These are phyloP conservation scores for Dryoscopus gambensis DNA, from an alignment of 2,113 vertebrate species.

Conservation along the genomic window DNA sequence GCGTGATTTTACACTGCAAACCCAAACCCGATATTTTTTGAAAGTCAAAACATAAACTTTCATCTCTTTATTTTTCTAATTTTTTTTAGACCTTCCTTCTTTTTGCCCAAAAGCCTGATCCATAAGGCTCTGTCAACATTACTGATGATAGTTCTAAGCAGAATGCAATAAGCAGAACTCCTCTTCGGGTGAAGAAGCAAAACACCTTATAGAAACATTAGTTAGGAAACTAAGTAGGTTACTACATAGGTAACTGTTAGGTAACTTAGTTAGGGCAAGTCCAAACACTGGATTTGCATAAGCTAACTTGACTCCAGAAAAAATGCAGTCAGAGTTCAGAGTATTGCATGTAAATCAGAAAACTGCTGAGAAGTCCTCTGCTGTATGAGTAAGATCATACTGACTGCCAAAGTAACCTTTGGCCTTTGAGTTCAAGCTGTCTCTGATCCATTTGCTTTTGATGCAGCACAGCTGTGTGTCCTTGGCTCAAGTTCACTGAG, in stretches of 20 bases:
- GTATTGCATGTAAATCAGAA: not conserved
- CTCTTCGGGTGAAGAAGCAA: not conserved
- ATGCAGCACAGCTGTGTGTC: conserved; percentile 8
- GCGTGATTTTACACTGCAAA: not conserved
- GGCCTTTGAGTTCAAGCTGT: not conserved
- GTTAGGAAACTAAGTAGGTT: not conserved
- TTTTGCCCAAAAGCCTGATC: not conserved
- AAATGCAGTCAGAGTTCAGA: not conserved
- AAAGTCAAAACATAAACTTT: not conserved
- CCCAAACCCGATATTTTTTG: not conserved
- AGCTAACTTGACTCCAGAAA: not conserved
- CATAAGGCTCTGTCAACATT: not conserved
- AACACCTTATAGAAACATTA: not conserved
- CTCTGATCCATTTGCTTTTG: not conserved
- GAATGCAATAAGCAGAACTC: not conserved
- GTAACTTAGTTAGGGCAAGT: not conserved
- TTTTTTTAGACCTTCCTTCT: not conserved
- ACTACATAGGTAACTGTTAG: not conserved
- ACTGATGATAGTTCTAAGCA: not conserved
- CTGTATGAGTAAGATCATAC: not conserved
- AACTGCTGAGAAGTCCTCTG: not conserved
- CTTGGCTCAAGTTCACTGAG: conserved; percentile 13
- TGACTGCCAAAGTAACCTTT: conserved; percentile 4
- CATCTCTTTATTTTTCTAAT: too few relatives aligned
- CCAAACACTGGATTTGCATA: not conserved